phyloP scores from a whole-genome alignment of 2,113 vertebrate species.

The Climacteris rufus region DNA sequence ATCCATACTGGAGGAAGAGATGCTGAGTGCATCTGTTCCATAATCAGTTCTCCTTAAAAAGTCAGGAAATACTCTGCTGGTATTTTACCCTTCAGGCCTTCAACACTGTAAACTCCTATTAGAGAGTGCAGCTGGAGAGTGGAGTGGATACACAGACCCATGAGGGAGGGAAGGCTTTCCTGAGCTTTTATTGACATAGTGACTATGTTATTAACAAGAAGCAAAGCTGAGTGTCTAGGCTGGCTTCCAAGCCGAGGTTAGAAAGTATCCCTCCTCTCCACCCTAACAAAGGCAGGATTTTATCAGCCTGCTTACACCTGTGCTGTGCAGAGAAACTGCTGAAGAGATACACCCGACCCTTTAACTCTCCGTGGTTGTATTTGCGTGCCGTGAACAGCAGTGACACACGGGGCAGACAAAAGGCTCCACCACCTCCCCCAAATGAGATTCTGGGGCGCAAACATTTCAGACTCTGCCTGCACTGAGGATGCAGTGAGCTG shows the following conservation, averaged over 20 bases:
- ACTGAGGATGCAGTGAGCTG: fast-evolving
- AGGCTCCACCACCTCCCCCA: background rate
- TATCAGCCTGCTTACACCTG: background rate
- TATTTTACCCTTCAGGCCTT: background rate
- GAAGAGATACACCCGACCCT: background rate
- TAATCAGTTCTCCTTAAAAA: background rate
- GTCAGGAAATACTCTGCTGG: background rate
- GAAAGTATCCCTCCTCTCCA: background rate
- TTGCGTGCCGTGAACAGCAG: background rate
- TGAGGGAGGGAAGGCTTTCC: background rate
- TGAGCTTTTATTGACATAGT: background rate
- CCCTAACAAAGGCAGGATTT: background rate
- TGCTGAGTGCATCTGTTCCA: background rate
- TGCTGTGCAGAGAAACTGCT: background rate
- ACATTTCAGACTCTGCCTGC: background rate
- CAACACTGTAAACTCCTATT: background rate
- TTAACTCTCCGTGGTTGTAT: background rate
- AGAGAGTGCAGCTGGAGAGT: background rate
- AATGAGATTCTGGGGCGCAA: fast-evolving
- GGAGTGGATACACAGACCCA: background rate
- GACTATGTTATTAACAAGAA: background rate
- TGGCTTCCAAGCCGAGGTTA: background rate
- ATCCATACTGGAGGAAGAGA: background rate
- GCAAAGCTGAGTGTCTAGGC: background rate
- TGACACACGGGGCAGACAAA: background rate